phyloP scores from a whole-genome alignment of 2,888 invertebrate species.

The Drosophila heteroneura region DNA sequence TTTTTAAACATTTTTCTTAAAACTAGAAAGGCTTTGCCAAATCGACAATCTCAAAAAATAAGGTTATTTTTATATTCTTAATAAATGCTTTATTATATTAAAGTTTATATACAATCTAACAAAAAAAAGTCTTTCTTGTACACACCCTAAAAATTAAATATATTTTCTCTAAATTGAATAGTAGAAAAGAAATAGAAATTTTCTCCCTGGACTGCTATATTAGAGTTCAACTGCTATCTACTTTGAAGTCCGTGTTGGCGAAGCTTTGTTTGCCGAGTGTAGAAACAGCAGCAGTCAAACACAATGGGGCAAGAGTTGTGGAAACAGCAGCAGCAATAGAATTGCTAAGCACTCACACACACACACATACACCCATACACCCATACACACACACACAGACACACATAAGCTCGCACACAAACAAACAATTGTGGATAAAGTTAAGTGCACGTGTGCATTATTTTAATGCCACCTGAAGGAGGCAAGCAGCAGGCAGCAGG shows the following conservation, averaged over 20 bases:
- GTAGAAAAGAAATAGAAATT: too few relatives aligned
- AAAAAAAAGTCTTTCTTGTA: too few relatives aligned
- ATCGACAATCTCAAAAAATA: background rate
- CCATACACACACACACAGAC: constrained; percentile 18
- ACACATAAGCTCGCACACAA: constrained; percentile 20
- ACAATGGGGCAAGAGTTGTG: constrained; percentile 54
- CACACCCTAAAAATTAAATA: too few relatives aligned
- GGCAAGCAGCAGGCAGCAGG: constrained; percentile 48
- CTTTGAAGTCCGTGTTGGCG: background rate
- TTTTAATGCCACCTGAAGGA: constrained; percentile 84
- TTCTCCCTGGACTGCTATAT: too few relatives aligned
- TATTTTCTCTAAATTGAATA: too few relatives aligned
- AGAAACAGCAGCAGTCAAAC: constrained; percentile 46
- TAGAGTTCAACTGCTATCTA: background rate
- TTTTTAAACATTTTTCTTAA: background rate
- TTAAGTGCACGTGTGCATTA: constrained; percentile 84
- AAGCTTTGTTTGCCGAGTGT: background rate
- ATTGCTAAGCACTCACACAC: constrained; percentile 24
- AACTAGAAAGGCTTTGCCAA: background rate
- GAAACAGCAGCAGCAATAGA: constrained; percentile 30
- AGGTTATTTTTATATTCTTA: background rate
- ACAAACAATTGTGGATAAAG: constrained; percentile 80
- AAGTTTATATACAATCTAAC: too few relatives aligned
- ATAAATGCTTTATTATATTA: too few relatives aligned
- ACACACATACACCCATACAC: constrained; percentile 25